Evolutionary conservation across 2,113 vertebrate species (phyloP).

Genomic region (Tonatia bakeri): DNA sequence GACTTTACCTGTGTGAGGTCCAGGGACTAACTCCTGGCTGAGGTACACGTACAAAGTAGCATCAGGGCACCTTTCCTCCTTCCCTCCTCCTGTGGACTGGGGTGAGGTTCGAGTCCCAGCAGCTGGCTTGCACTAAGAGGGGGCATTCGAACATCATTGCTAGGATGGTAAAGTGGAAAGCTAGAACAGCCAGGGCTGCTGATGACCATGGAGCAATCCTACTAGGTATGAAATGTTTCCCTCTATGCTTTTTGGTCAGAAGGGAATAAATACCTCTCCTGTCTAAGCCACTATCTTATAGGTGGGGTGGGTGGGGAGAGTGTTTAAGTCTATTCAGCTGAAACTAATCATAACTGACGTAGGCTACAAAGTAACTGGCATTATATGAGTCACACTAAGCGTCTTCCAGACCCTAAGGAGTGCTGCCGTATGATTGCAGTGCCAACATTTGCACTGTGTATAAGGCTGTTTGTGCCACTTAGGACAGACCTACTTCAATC

Average conservation of each 20-base stretch:
- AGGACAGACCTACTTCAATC: not conserved
- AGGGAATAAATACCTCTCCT: not conserved
- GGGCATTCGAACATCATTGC: not conserved
- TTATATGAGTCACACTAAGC: not conserved
- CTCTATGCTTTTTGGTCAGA: not conserved
- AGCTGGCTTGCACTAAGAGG: not conserved
- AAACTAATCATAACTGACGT: not conserved
- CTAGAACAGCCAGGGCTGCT: not conserved
- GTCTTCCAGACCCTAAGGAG: not conserved
- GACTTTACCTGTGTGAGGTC: not conserved
- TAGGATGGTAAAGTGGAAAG: not conserved
- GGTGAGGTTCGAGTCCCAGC: not conserved
- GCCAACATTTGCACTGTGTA: not conserved
- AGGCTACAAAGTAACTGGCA: not conserved
- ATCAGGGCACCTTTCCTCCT: not conserved
- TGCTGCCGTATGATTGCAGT: not conserved
- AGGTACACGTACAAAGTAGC: not conserved
- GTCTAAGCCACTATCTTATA: not conserved
- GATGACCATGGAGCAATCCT: not conserved
- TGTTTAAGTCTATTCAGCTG: not conserved
- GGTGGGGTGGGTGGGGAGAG: rapidly evolving
- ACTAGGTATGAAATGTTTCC: not conserved
- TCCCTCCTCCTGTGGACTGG: not conserved
- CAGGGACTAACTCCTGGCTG: not conserved
- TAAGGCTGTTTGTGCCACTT: not conserved